Evolutionary conservation across 2,113 vertebrate species (phyloP).

Genomic region (Pluvialis apricaria): DNA sequence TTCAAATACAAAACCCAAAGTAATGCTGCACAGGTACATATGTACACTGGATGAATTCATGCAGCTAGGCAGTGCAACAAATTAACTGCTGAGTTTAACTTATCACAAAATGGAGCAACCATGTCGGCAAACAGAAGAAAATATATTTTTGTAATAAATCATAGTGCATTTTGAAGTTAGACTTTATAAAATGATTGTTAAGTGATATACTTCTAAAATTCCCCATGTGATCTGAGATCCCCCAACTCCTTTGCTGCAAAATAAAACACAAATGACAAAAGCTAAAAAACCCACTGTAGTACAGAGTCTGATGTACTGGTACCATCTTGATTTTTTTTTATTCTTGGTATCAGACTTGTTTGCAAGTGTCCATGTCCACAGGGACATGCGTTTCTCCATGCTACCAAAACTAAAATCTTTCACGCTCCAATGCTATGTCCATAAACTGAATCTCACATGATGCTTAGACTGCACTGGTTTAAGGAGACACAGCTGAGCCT

Average conservation of each 20-base stretch:
- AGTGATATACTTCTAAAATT: conserved; percentile 62
- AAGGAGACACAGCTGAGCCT: conserved; percentile 56
- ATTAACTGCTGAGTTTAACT: conserved; percentile 64
- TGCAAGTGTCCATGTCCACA: conserved; percentile 25
- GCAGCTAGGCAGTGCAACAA: conserved; percentile 65
- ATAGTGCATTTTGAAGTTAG: conserved; percentile 65
- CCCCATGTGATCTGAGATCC: conserved; percentile 35
- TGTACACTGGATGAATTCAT: conserved; percentile 66
- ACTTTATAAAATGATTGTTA: conserved; percentile 62
- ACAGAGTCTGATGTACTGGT: conserved; percentile 43
- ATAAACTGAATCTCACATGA: background rate
- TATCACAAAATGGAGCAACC: conserved; percentile 60
- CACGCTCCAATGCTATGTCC: conserved; percentile 19
- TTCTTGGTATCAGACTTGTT: conserved; percentile 39
- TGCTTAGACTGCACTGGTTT: conserved; percentile 14
- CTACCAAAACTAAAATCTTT: conserved; percentile 34
- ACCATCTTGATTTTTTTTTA: background rate
- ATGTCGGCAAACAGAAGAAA: conserved; percentile 61
- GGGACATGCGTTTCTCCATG: background rate
- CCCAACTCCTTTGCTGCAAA: conserved; percentile 45
- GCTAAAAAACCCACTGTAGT: conserved; percentile 35
- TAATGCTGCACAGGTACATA: conserved; percentile 61
- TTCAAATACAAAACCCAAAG: conserved; percentile 70
- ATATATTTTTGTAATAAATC: conserved; percentile 60
- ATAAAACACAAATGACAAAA: conserved; percentile 49